Evolutionary conservation across 2,113 vertebrate species (phyloP).

Genomic region (Agelaius phoeniceus): DNA sequence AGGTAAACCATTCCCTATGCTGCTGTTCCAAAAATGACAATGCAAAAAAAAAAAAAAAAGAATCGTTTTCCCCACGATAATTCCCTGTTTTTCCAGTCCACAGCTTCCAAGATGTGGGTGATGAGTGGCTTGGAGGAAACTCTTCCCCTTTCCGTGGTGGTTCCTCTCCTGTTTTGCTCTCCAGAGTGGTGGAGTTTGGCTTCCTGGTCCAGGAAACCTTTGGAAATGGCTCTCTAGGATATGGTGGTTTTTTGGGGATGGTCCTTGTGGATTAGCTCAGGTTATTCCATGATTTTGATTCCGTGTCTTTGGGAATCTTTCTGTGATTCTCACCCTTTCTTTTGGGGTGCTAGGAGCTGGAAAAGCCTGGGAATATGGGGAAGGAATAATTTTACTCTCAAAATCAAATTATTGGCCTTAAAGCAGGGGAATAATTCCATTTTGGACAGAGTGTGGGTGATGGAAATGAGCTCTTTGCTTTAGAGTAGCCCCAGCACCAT

Average conservation of each 20-base stretch:
- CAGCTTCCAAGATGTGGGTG: neutral
- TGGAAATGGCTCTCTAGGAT: neutral
- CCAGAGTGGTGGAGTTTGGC: neutral
- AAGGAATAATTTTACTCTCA: neutral
- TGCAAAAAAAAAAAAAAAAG: rapidly evolving
- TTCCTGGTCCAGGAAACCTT: neutral
- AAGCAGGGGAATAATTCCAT: neutral
- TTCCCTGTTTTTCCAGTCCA: neutral
- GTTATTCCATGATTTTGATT: neutral
- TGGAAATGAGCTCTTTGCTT: neutral
- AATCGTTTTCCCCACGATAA: rapidly evolving
- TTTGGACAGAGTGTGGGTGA: neutral
- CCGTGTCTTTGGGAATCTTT: neutral
- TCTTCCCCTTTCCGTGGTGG: rapidly evolving
- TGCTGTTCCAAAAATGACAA: neutral
- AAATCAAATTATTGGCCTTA: neutral
- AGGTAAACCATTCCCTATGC: neutral
- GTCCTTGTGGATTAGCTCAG: neutral
- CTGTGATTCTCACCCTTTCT: neutral
- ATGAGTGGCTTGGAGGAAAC: neutral
- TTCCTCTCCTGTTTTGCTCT: neutral
- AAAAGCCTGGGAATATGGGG: neutral
- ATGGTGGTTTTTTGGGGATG: neutral
- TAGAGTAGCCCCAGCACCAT: neutral
- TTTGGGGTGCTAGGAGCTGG: neutral